Conservation (phyloP, 2,113 vertebrate species). For the Pithys albifrons region DNA sequence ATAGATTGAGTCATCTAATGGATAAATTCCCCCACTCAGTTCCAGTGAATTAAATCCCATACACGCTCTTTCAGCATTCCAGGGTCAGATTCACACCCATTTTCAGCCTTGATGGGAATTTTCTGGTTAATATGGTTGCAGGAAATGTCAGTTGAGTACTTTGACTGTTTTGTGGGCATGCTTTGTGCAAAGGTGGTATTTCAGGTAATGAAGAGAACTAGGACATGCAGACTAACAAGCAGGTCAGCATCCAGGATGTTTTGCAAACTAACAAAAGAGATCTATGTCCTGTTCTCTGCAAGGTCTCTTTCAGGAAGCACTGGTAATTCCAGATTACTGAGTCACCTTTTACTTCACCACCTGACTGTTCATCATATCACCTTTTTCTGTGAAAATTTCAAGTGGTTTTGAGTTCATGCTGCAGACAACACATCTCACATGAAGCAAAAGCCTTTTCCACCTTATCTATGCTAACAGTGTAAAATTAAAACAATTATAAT, state of each 20-base stretch:
- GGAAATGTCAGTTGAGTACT: background rate
- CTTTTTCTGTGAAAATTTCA: background rate
- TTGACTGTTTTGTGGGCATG: background rate
- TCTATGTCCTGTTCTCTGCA: background rate
- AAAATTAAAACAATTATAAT: background rate
- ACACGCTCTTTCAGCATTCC: background rate
- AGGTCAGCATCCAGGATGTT: background rate
- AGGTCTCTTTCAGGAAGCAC: background rate
- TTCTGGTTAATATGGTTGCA: background rate
- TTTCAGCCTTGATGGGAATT: background rate
- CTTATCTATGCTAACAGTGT: background rate
- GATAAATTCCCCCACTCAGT: background rate
- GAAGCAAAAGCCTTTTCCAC: background rate
- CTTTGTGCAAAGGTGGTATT: background rate
- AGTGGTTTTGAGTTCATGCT: background rate
- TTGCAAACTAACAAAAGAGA: background rate
- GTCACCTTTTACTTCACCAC: background rate
- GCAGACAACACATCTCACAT: background rate
- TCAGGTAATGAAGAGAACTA: background rate
- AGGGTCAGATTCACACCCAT: background rate
- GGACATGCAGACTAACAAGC: background rate
- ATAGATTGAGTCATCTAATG: background rate
- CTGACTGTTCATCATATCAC: background rate
- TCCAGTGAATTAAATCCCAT: conserved; percentile 2
- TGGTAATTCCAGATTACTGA: fast-evolving